Evolutionary conservation across 2,888 invertebrate species (phyloP), one percentile per base, ranked within the genome.

Genomic region (Empis livida): DNA sequence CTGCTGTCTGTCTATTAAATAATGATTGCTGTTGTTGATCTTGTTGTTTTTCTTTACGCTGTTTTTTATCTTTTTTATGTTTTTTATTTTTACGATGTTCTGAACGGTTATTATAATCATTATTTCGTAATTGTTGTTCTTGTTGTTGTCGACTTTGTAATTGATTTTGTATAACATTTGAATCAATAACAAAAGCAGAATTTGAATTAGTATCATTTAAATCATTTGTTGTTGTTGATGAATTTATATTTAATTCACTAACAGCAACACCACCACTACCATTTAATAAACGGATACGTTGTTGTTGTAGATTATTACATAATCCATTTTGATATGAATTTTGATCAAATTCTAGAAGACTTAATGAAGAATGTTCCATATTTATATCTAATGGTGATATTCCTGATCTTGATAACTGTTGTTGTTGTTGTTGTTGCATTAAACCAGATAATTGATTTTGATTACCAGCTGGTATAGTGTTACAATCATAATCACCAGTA

Each of bases 121-220:
- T 27, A 27, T 27, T 6, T 5, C n/a, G 10, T n/a, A 35, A 35
- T n/a, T 40, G 42, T 13, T 23, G 20, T 11, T 17, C 27, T 23
- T 15, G 27, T 30, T 42, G 42, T n/a, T 15, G 27, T 9, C 27
- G 42, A 27, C n/a, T 3, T 30, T 42, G 20, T 38, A 3, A 13
- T 43, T 43, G n/a, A n/a, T 43, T n/a, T 16, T 45, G 42, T 50
- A 45, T 3, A 31, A 32, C 46, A 37, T 40, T 38, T 17, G 42
- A 48, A 16, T 17, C 17, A 37, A 16, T 30, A 41, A 32, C 5
- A 44, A 61, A 58, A 50, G 55, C 58, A 13, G 63, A 61, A 54
- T 59, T 60, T 2, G 67, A 65, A 54, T 67, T 65, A 0, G 66
- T 61, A 17, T 61, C 65, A 46, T 57, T 55, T 46, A 66, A 59